Base-by-base conservation (phyloP, 1,140 invertebrate genomes). In the Cylas formicarius region DNA sequence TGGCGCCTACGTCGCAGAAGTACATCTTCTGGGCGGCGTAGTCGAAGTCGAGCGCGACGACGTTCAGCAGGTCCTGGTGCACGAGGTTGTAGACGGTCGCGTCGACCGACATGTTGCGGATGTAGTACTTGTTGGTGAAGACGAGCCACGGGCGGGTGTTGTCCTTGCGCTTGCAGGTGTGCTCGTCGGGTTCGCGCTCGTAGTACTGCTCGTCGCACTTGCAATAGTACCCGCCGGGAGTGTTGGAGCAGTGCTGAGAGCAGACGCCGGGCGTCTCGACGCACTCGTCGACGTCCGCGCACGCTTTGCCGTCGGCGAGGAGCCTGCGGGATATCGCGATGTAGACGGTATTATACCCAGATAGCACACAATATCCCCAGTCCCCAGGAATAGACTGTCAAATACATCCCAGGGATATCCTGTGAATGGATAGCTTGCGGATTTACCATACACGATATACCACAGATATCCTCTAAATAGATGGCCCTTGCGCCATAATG, bases 81-180 rank as follows among this genome's bases (percentile, higher is more conserved):
- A 97, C 80, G 0, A 97, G 69, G 50, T 83, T 84, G 55, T 97
- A 96, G 16, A 77, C 68, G 2, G 74, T 70, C 0, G 89, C 93
- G 65, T 97, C 93, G 0, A 82, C 76, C 0, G 90, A 91, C 78
- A 98, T 87, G 55, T 97, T 96, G 37, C 95, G 75, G 2, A 98
- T 82, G 62, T 99, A 99, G 63, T 98, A 98, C 59, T 97, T 95
- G 60, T 99, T 99, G 5, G 91, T 94, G 60, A 98, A 97, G 28
- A 99, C 76, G 10, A 99, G 65, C 90, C 91, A 97, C 0, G 96
- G 93, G 26, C 78, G 72, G 2, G 77, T 82, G 22, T 73, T 73
- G 51, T 95, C 90, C 48, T 81, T 82, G 31, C 90, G 73, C 65
- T 97, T 96, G 63, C 93, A 97, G 0, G 84, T 90, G 22, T 84